Evolutionary conservation across 2,113 vertebrate species (phyloP).

Genomic region (Salvelinus namaycush): DNA sequence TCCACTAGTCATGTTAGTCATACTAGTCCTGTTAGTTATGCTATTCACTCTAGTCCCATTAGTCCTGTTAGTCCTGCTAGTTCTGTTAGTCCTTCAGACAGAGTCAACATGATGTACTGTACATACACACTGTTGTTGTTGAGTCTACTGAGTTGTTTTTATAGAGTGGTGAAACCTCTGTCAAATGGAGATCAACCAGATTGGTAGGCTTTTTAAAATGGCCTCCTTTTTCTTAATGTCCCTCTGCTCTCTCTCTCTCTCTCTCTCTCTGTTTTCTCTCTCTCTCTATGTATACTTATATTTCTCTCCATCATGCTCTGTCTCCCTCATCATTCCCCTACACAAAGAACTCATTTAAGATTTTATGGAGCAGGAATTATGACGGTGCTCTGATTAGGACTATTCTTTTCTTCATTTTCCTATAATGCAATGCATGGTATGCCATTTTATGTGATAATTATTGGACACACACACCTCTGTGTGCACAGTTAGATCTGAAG

Average conservation of each 20-base stretch:
- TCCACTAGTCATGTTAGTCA: too few species aligned
- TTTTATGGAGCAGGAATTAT: slow-evolving; percentile 44
- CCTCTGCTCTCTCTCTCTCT: slow-evolving; percentile 14
- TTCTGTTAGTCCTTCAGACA: too few species aligned
- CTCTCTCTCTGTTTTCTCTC: slow-evolving; percentile 16
- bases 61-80: too few species aligned
- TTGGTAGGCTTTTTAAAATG: slow-evolving; percentile 28
- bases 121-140: too few species aligned
- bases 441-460: slow-evolving; percentile 50
- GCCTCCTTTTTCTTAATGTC: background rate
- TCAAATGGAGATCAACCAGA: too few species aligned
- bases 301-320: slow-evolving; percentile 29
- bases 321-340: slow-evolving; percentile 39
- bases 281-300: slow-evolving; percentile 32
- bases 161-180: too few species aligned
- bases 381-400: slow-evolving; percentile 51
- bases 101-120: too few species aligned
- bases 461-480: slow-evolving; percentile 28
- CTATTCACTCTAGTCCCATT: too few species aligned
- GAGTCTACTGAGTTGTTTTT: too few species aligned
- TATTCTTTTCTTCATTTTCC: slow-evolving; percentile 48
- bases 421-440: slow-evolving; percentile 61
- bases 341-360: slow-evolving; percentile 59
- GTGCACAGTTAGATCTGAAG: slow-evolving; percentile 30
- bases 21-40: too few species aligned